phyloP scores from a whole-genome alignment of 2,888 invertebrate species.

The Machimus atricapillus region DNA sequence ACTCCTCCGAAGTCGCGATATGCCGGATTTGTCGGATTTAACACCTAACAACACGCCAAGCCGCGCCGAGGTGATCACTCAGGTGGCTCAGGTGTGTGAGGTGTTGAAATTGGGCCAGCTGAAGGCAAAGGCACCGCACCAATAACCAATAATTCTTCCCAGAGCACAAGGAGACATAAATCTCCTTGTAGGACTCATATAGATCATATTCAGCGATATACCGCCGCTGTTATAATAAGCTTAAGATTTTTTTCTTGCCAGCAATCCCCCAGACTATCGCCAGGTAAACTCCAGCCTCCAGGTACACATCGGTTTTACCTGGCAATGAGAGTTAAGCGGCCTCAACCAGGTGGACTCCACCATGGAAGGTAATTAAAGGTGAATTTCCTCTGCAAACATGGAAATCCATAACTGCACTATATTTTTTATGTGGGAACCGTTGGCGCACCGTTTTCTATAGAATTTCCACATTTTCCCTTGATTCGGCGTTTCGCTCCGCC shows the following conservation, averaged over 20 bases:
- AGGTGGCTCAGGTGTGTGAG: neutral
- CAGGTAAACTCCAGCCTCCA: neutral
- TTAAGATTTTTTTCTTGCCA: neutral
- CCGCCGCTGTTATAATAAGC: neutral
- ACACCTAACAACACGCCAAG: neutral
- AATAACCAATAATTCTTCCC: slow-evolving; percentile 20
- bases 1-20: neutral
- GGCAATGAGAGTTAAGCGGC: neutral
- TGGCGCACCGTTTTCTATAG: neutral
- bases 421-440: slow-evolving; percentile 15
- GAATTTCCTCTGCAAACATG: neutral
- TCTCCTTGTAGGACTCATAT: neutral
- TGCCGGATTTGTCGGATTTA: neutral
- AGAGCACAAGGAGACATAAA: neutral
- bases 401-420: slow-evolving; percentile 6
- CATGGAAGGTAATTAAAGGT: neutral
- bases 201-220: neutral
- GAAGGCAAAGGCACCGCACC: neutral
- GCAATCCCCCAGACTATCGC: neutral
- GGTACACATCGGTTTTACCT: neutral
- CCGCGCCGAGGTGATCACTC: neutral
- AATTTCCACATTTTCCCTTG: slow-evolving; percentile 14
- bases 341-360: neutral
- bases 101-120: neutral
- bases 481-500: neutral